A percentile compares a stretch with the other conserved stretches of the same genome.
Evolutionary conservation across 2,113 vertebrate genomes (phyloP).

Genomic region (Dasyprocta punctata): DNA sequence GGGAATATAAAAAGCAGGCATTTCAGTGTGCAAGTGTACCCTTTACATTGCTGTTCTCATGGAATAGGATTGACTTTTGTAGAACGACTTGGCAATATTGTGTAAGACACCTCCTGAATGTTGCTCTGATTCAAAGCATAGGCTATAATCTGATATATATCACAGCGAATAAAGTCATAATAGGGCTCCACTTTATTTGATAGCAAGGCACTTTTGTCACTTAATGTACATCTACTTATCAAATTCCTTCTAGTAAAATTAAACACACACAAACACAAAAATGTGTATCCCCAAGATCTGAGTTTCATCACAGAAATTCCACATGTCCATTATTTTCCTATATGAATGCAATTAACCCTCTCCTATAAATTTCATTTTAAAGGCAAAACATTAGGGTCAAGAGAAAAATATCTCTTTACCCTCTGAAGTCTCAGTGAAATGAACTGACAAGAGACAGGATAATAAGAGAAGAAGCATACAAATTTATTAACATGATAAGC

Average conservation of each 20-base stretch:
- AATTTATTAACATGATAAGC: not conserved
- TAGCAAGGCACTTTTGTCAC: not conserved
- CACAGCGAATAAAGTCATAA: not conserved
- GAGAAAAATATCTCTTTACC: not conserved
- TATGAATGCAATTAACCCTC: not conserved
- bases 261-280: not conserved
- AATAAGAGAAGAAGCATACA: not conserved
- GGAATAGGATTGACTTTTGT: not conserved
- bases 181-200: not conserved
- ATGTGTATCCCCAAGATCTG: not conserved
- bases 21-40: not conserved
- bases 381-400: not conserved
- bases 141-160: not conserved
- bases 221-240: not conserved
- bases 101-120: not conserved
- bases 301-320: not conserved
- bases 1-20: not conserved
- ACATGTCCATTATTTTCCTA: not conserved
- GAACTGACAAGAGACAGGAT: not conserved
- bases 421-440: not conserved
- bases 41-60: not conserved
- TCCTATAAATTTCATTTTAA: conserved; percentile 44
- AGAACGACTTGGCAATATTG: not conserved
- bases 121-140: conserved; percentile 20
- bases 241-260: conserved; percentile 32